Conservation (phyloP, 2,797 vertebrate species). For the Manis javanica region DNA sequence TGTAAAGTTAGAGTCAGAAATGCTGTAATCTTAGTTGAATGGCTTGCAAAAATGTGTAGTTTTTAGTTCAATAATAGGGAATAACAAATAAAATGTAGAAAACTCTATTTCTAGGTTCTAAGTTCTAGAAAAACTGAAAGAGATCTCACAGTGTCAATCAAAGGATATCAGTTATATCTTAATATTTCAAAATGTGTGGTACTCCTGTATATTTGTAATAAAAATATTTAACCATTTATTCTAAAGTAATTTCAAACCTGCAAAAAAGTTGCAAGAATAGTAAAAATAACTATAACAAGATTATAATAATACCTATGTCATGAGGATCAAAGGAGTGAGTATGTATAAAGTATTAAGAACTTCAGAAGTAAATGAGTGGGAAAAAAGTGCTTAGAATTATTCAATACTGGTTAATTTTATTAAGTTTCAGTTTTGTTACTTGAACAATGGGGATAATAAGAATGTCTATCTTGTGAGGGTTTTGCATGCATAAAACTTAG, state of each 20-base stretch:
- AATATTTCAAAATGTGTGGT: neutral
- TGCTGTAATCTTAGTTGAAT: neutral
- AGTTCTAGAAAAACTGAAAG: neutral
- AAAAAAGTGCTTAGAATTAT: neutral
- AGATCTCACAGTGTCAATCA: neutral
- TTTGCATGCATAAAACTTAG: neutral
- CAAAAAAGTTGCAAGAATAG: neutral
- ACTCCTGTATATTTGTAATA: neutral
- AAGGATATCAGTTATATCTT: neutral
- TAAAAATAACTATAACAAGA: neutral
- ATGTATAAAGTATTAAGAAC: neutral
- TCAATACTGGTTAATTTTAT: neutral
- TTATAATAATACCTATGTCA: neutral
- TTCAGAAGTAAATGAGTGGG: neutral
- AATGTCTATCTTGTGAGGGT: neutral
- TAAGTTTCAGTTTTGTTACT: neutral
- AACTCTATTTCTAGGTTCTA: neutral
- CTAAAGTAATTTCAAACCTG: conserved; percentile 27
- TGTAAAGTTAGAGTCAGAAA: conserved; percentile 7
- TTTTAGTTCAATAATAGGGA: neutral
- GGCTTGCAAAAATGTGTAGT: neutral
- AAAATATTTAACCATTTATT: conserved; percentile 17
- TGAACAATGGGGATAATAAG: neutral
- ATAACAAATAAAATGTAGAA: neutral
- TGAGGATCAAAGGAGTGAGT: neutral